Conservation (phyloP, 2,888 invertebrate species). For the Morpho deidamia region DNA sequence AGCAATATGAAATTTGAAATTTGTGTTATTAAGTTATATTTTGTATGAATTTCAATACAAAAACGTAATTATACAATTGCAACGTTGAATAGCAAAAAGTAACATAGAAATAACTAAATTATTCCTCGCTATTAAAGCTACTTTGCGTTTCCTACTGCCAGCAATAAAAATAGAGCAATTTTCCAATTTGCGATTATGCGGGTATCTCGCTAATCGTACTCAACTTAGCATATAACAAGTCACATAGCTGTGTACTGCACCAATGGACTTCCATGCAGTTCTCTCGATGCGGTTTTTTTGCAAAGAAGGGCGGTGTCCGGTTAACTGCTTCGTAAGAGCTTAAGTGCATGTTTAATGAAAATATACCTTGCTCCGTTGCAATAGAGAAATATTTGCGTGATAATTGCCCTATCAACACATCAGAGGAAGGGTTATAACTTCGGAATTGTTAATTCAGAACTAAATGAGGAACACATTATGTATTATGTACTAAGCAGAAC, state of each 20-base stretch:
- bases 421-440: constrained; percentile 8
- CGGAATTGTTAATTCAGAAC: constrained; percentile 8
- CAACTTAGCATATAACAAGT: constrained; percentile 12
- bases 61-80: too few species aligned
- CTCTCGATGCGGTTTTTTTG: constrained; percentile 26
- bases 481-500: background rate
- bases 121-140: background rate
- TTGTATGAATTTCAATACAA: too few species aligned
- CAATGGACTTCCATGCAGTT: constrained; percentile 27
- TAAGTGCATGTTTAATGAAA: background rate
- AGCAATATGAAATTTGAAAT: too few species aligned
- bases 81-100: background rate
- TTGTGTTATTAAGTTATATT: too few species aligned
- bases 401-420: background rate
- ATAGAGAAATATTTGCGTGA: background rate
- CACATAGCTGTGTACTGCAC: constrained; percentile 25
- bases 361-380: background rate
- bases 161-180: constrained; percentile 14
- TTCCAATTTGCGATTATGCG: constrained; percentile 22
- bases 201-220: constrained; percentile 13
- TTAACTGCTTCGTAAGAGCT: background rate
- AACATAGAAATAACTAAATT: background rate
- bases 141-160: constrained; percentile 3
- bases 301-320: constrained; percentile 26
- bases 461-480: constrained; percentile 3